Percentiles rank a stretch among this genome's conserved stretches.
Evolutionary conservation across 1,140 invertebrate genomes (phyloP).

Genomic region (Drosophila erecta): DNA sequence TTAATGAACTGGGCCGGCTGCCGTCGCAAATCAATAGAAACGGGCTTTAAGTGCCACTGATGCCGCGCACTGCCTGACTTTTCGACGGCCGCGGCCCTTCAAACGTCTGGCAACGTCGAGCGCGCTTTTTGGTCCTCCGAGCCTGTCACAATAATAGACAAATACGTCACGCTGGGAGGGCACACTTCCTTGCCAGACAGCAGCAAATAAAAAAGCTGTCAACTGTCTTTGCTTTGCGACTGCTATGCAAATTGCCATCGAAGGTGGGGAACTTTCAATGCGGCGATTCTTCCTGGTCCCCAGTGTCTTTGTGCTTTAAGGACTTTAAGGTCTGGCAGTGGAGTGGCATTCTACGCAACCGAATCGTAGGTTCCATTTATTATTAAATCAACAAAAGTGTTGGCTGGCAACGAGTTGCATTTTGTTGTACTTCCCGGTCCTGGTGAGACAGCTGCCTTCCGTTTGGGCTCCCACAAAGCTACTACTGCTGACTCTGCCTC

Average conservation of each 20-base stretch:
- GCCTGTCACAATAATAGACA: conserved; percentile 72
- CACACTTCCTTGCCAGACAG: conserved; percentile 30
- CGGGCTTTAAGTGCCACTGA: conserved; percentile 50
- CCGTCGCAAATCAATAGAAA: conserved; percentile 67
- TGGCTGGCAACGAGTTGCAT: conserved; percentile 26
- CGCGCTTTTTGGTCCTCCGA: conserved; percentile 14
- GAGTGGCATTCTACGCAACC: not conserved
- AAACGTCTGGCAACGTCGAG: conserved; percentile 33
- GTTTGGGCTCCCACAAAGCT: conserved; percentile 46
- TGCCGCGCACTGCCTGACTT: conserved; percentile 6
- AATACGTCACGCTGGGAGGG: conserved; percentile 35
- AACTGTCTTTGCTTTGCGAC: conserved; percentile 60
- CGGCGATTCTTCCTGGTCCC: conserved; percentile 11
- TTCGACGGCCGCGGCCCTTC: conserved; percentile 30
- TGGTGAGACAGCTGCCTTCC: conserved; percentile 48
- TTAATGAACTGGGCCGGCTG: conserved; percentile 71
- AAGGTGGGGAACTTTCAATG: conserved; percentile 5
- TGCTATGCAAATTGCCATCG: conserved; percentile 60
- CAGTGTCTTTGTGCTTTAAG: too few species aligned
- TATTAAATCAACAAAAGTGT: conserved; percentile 80
- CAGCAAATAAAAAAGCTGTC: conserved; percentile 71
- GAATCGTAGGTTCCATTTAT: conserved; percentile 20
- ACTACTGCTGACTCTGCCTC: conserved; percentile 24
- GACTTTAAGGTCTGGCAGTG: not conserved
- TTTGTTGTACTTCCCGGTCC: not conserved